Base-by-base conservation (phyloP, 2,113 vertebrate genomes). In the Myocastor coypus region DNA sequence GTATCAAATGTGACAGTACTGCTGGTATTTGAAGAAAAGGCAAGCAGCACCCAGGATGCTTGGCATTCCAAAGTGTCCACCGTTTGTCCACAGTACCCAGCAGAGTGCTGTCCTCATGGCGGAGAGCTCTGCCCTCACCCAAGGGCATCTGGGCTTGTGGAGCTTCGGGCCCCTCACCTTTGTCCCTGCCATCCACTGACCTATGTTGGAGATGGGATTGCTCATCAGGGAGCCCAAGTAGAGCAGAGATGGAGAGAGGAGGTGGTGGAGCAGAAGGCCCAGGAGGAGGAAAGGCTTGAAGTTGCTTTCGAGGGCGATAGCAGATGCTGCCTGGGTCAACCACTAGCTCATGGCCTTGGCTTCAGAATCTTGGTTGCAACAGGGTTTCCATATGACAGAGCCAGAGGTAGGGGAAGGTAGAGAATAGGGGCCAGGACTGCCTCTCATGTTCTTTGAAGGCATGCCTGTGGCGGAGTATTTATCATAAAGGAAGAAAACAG, bases 401-500 rank as follows among this genome's bases (percentile, higher is more conserved):
- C 94, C 22, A 50, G 59, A 95, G 46, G 14, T 16, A 68, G 81
- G 61, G 71, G 81, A 84, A 91, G 84, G 37, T 69, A 55, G 52
- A 40, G 32, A 3, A 0, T 57, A 95, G 96, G 86, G 95, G 92
- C 28, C 80, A 75, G 63, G 69, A 68, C 87, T 90, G 86, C 93
- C 61, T 34, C 66, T 85, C 63, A 0, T 86, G 57, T 92, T 94
- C 78, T 85, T 92, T 89, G 77, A 87, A 57, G 83, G 68, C 63
- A 69, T 85, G 89, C 94, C 83, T 95, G 50, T 28, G 55, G 95
- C 97, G 88, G 69, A 95, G 77, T 97, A 95, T 94, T 98, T 97
- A 89, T 97, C 96, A 92, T 91, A 97, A 97, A 95, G 96, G 97
- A 97, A 97, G 92, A 96, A 96, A 96, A 98, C 93, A 98, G 96